phyloP scores from a whole-genome alignment of 1,140 invertebrate genomes.

The Megalonaias nervosa region DNA sequence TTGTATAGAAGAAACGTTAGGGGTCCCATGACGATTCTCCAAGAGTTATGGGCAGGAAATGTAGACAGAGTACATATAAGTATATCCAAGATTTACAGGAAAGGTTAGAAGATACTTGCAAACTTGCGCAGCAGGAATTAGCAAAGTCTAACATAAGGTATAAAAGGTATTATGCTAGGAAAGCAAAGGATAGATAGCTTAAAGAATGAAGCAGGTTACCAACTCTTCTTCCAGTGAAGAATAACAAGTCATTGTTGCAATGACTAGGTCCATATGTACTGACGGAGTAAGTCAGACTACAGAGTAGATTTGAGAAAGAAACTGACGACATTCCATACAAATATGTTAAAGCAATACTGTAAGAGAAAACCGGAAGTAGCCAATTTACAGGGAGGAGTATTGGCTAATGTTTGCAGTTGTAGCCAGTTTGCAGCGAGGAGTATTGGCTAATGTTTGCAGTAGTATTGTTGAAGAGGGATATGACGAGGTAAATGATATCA shows the following conservation, averaged over 20 bases:
- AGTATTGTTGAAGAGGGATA: background rate
- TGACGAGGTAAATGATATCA: background rate
- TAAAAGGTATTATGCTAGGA: too few species aligned
- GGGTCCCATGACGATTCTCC: slow-evolving; percentile 51
- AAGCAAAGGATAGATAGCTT: slow-evolving; percentile 18
- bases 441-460: too few species aligned
- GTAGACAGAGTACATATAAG: too few species aligned
- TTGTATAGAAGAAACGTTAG: slow-evolving; percentile 54
- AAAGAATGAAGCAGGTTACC: slow-evolving; percentile 21
- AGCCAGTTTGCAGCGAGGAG: background rate
- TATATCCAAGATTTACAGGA: slow-evolving; percentile 15
- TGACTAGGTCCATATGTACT: slow-evolving; percentile 31
- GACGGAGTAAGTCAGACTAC: too few species aligned
- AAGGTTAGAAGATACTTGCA: too few species aligned
- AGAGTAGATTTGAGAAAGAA: slow-evolving; percentile 20
- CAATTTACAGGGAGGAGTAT: background rate
- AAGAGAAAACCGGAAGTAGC: background rate
- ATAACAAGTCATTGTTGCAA: slow-evolving; percentile 30
- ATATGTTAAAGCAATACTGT: slow-evolving; percentile 34
- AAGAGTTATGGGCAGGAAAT: slow-evolving; percentile 55
- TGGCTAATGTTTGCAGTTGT: too few species aligned
- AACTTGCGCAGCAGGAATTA: too few species aligned
- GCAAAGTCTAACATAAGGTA: slow-evolving; percentile 36
- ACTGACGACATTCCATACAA: slow-evolving; percentile 29
- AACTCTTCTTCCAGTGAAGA: slow-evolving; percentile 16